Evolutionary conservation across 2,113 vertebrate genomes (phyloP).

Genomic region (Sceloporus undulatus): DNA sequence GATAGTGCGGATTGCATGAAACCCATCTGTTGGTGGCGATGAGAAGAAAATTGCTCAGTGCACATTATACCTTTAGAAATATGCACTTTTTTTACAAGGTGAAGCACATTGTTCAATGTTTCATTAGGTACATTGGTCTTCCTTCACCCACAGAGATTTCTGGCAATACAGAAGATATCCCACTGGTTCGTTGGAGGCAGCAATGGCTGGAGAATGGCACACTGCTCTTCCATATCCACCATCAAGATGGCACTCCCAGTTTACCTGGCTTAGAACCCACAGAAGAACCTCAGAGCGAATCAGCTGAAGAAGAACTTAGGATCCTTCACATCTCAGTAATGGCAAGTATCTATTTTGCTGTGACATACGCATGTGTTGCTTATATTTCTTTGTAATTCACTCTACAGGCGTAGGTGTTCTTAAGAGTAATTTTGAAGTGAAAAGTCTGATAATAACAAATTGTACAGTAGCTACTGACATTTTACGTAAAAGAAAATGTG

Average conservation of each 20-base stretch:
- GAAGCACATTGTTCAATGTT: not conserved
- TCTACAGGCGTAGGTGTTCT: not conserved
- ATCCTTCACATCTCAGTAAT: slow-evolving; percentile 99
- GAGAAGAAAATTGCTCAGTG: not conserved
- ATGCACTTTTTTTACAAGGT: not conserved
- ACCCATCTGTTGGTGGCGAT: not conserved
- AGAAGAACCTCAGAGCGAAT: slow-evolving; percentile 88
- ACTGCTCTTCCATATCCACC: slow-evolving; percentile 97
- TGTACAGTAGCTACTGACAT: not conserved
- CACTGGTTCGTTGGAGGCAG: slow-evolving; percentile 96
- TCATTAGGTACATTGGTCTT: not conserved
- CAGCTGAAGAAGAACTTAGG: slow-evolving; percentile 93
- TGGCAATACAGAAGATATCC: slow-evolving; percentile 96
- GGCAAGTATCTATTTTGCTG: slow-evolving; percentile 76
- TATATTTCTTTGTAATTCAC: not conserved
- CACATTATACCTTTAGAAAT: not conserved
- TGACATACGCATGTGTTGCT: not conserved
- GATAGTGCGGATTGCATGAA: not conserved
- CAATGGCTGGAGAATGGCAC: slow-evolving; percentile 99
- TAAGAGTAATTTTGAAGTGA: not conserved
- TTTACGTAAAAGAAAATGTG: not conserved
- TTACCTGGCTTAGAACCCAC: slow-evolving; percentile 89
- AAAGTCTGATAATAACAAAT: not conserved
- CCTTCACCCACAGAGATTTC: slow-evolving; percentile 89
- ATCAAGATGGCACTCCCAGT: slow-evolving; percentile 91